Evolutionary conservation across 1,140 invertebrate genomes (phyloP).

Genomic region (Alviniconcha marisindica): DNA sequence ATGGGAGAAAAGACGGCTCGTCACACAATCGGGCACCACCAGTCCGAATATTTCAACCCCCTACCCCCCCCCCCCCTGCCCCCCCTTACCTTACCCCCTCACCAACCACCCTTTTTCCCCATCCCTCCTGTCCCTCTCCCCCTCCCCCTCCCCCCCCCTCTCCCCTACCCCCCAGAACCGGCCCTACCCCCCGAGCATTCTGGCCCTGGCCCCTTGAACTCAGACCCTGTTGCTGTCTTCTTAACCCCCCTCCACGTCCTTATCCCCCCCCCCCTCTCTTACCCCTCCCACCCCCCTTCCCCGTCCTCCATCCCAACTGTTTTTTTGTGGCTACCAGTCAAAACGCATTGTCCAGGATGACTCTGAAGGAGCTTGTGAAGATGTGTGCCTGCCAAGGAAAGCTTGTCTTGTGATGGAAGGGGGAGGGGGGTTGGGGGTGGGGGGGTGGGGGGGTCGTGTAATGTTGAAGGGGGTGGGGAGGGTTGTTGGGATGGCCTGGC

Average conservation of each 20-base stretch:
- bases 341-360: conserved; percentile 21
- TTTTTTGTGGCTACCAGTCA: conserved; percentile 14
- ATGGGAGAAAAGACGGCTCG: conserved; percentile 36
- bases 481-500: too few relatives aligned
- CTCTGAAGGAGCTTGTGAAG: not conserved
- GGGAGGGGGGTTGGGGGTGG: not conserved
- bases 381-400: not conserved
- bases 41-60: conserved; percentile 29
- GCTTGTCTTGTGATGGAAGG: too few relatives aligned
- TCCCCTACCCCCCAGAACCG: not conserved
- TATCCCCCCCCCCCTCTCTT: not conserved
- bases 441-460: not conserved
- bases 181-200: not conserved
- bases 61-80: not conserved
- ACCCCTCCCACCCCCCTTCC: not conserved
- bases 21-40: conserved; percentile 33
- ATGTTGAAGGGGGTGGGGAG: too few relatives aligned
- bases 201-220: not conserved
- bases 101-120: not conserved
- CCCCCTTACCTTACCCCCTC: not conserved
- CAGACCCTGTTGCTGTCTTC: not conserved
- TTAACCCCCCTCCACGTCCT: not conserved
- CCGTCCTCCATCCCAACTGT: not conserved
- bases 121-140: not conserved
- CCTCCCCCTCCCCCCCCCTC: not conserved